phyloP scores from a whole-genome alignment of 2,797 vertebrate genomes.

The Sebastes melanostomus region DNA sequence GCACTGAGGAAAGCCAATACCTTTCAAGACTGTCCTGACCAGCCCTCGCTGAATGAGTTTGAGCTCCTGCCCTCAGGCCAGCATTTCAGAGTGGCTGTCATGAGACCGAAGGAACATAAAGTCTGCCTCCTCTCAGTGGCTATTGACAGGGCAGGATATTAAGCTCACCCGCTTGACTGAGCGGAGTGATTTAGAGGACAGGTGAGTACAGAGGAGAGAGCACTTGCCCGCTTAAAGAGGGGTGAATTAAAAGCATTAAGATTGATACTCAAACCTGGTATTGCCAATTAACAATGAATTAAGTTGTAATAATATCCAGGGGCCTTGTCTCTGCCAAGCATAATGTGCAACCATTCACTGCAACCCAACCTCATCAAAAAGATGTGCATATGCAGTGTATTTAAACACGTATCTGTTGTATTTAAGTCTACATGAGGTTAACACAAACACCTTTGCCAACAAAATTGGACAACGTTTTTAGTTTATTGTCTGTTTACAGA shows the following conservation, averaged over 20 bases:
- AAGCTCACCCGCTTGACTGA: conserved; percentile 38
- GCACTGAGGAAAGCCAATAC: conserved; percentile 34
- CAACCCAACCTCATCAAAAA: background rate
- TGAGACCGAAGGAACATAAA: conserved; percentile 60
- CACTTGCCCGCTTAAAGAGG: conserved; percentile 3
- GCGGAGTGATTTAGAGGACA: conserved; percentile 56
- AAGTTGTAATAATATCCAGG: conserved; percentile 18
- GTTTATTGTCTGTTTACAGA: background rate
- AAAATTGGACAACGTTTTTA: background rate
- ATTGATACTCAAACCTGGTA: conserved; percentile 29
- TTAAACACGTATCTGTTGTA: background rate
- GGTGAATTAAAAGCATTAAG: conserved; percentile 43
- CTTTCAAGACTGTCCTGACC: conserved; percentile 31
- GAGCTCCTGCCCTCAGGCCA: conserved; percentile 49
- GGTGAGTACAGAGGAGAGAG: conserved; percentile 35
- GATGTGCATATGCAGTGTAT: background rate
- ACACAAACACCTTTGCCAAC: background rate
- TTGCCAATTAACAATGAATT: conserved; percentile 38
- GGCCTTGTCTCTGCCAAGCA: background rate
- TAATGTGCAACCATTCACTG: background rate
- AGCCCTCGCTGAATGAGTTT: conserved; percentile 45
- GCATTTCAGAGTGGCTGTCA: conserved; percentile 61
- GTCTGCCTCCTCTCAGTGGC: conserved; percentile 38
- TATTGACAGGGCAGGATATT: conserved; percentile 63
- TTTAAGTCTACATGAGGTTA: background rate